phyloP scores from a whole-genome alignment of 2,113 vertebrate species.

The Oreocharis arfaki region DNA sequence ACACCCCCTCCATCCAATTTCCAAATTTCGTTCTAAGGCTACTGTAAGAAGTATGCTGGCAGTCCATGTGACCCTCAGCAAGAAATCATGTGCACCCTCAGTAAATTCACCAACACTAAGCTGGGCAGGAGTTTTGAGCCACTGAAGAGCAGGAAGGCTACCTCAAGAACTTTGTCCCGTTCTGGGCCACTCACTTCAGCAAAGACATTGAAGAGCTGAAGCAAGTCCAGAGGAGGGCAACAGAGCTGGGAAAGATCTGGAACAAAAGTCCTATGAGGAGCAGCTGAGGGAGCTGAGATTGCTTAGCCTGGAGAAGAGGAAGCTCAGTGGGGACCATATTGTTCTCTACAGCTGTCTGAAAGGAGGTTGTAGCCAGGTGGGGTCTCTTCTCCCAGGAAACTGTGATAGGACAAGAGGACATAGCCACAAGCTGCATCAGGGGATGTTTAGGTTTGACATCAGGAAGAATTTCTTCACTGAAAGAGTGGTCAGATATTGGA shows the following conservation, averaged over 20 bases:
- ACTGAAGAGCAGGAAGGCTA: not conserved
- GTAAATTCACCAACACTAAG: not conserved
- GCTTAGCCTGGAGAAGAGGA: not conserved
- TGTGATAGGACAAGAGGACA: not conserved
- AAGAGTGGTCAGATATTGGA: not conserved
- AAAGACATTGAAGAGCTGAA: not conserved
- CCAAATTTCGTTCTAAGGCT: not conserved
- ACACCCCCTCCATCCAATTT: not conserved
- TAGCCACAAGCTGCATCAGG: not conserved
- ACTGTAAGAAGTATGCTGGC: not conserved
- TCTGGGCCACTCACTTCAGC: not conserved
- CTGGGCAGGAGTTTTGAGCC: not conserved
- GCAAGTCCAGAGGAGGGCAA: not conserved
- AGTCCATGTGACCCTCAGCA: not conserved
- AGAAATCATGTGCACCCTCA: fast-evolving
- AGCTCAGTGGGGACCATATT: not conserved
- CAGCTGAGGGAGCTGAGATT: not conserved
- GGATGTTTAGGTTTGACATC: not conserved
- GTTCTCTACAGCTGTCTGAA: not conserved
- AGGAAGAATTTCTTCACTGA: not conserved
- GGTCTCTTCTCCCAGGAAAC: not conserved
- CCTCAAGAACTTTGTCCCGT: not conserved
- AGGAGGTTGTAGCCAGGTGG: not conserved
- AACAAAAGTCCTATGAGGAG: not conserved
- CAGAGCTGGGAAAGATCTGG: not conserved